phyloP scores from a whole-genome alignment of 2,888 invertebrate species.

The Acholoe squamosa region DNA sequence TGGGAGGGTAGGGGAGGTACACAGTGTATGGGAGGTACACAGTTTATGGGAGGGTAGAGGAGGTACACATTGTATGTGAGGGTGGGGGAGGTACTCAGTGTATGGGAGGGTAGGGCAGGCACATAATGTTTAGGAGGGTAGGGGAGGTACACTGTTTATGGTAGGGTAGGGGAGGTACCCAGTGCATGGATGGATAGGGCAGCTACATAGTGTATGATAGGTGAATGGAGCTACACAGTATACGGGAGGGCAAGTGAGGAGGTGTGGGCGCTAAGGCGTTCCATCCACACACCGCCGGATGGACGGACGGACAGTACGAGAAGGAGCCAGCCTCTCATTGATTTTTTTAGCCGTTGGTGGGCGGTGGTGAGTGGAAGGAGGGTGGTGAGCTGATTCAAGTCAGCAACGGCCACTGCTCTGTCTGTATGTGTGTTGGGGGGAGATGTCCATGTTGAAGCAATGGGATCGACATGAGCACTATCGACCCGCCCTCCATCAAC shows the following conservation, averaged over 20 bases:
- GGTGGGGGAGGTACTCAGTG: background rate
- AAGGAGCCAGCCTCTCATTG: background rate
- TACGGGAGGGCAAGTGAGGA: background rate
- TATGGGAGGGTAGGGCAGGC: background rate
- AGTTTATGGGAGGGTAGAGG: no score
- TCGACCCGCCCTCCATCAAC: background rate
- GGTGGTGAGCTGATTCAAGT: background rate
- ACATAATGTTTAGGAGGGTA: background rate
- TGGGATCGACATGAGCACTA: background rate
- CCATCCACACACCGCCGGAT: background rate
- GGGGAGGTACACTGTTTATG: background rate
- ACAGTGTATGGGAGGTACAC: background rate
- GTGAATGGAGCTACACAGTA: no score
- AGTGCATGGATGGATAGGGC: background rate
- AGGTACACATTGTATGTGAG: no score
- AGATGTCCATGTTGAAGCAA: background rate
- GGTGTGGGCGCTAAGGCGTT: background rate
- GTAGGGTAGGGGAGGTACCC: background rate
- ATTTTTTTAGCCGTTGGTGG: conserved; percentile 11
- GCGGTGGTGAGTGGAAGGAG: background rate
- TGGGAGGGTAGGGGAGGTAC: background rate
- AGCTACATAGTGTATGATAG: no score
- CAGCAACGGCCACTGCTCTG: background rate
- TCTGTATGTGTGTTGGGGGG: background rate
- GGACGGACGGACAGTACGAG: background rate